Base-by-base conservation (phyloP, 2,888 invertebrate genomes). In the Synanthedon formicaeformis region DNA sequence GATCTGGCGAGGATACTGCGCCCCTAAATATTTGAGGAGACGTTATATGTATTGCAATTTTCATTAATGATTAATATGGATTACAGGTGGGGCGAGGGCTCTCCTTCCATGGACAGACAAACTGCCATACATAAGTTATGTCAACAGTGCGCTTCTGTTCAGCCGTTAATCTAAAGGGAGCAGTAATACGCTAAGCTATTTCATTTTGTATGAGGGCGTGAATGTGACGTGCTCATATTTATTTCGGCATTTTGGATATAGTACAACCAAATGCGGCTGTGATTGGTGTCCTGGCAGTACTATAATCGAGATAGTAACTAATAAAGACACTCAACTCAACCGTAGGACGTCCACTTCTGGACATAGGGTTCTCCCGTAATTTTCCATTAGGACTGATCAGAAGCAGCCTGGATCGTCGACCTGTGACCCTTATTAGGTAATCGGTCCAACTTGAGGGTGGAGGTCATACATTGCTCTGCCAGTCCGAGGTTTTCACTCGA, bases 41-140 rank as follows among this genome's bases (percentile, higher is more conserved):
- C 78, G 81, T 84, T 84, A 85, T 85, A 84, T 84, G 81, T 84
- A 87, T 84, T 84, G 86, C 82, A 85, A 83, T 85, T 84, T 83
- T 78, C 78, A 83, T 85, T 81, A 85, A 83, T 80, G 67, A 81
- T 79, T 82, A 79, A 85, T 71, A 69, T 69, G 73, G 71, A 77
- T 72, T 75, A 72, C 70, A 73, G 73, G 68, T 63, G 71, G 71
- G 34, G 76, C 56, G 56, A 64, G 65, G 65, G 65, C 64, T 65
- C 64, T 62, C 59, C 65, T 65, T 64, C 61, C 64, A 60, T 64
- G 64, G 64, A 60, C 65, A 67, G 70, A 69, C 71, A 69, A 69
- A 66, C 71, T 66, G 55, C 54, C 70, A 74, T 79, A 74, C 75
- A 80, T 79, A 77, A 78, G 64, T 75, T 69, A 81, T 71, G 67